These are phyloP conservation scores for Gibbula magus DNA, from an alignment of 2,888 invertebrate genomes.

Conservation along the genomic window DNA sequence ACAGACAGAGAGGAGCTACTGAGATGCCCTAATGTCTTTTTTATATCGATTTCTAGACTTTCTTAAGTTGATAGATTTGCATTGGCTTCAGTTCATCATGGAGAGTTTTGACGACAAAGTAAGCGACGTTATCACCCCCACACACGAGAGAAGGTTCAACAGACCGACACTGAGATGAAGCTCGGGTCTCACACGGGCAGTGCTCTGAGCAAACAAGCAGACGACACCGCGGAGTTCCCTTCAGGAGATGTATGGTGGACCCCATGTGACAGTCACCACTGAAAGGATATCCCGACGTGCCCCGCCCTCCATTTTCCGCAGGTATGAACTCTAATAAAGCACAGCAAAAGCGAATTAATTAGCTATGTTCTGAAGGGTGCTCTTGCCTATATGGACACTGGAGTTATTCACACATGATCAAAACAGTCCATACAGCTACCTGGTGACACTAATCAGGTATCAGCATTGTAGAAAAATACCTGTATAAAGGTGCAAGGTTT, in stretches of 20 bases:
- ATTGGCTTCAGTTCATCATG: no score
- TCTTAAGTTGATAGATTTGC: no score
- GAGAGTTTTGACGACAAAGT: no score
- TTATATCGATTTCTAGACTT: no score
- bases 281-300: not conserved
- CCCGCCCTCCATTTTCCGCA: constrained; percentile 7
- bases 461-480: no score
- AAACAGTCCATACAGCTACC: not conserved
- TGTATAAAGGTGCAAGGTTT: no score
- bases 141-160: no score
- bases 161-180: no score
- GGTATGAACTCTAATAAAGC: not conserved
- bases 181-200: not conserved
- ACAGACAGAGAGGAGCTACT: no score
- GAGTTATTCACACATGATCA: constrained; percentile 14
- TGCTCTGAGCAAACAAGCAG: not conserved
- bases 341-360: constrained; percentile 14
- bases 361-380: not conserved
- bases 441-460: no score
- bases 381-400: not conserved
- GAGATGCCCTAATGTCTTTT: no score
- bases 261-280: not conserved
- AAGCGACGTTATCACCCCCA: no score
- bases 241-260: not conserved
- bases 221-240: not conserved